These are phyloP conservation scores for Pangasius djambal DNA, from an alignment of 2,797 vertebrate genomes.

Conservation along the genomic window DNA sequence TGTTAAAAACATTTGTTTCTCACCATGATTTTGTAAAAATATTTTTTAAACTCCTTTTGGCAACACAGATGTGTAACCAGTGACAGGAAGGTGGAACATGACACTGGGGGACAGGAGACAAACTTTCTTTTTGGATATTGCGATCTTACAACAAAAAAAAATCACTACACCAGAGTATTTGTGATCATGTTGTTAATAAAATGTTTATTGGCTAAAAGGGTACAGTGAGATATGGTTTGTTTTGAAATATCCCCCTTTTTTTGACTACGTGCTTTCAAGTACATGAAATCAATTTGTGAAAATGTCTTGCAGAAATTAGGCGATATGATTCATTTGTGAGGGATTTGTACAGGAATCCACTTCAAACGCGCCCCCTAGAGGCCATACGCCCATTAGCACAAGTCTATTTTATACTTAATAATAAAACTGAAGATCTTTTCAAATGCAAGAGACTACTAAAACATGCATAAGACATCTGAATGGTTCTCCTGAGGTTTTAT, in stretches of 20 bases:
- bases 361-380: conserved; percentile 8
- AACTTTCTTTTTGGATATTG: conserved; percentile 78
- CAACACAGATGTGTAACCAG: conserved; percentile 76
- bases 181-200: conserved; percentile 97
- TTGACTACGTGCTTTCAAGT: conserved; percentile 79
- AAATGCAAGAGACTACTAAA: background rate
- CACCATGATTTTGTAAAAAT: conserved; percentile 66
- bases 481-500: background rate
- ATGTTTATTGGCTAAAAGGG: conserved; percentile 89
- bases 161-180: conserved; percentile 85
- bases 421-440: background rate
- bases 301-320: conserved; percentile 70
- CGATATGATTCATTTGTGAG: conserved; percentile 56
- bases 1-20: conserved; percentile 79
- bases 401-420: background rate
- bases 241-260: conserved; percentile 73
- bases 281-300: conserved; percentile 81
- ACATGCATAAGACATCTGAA: background rate
- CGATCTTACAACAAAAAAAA: conserved; percentile 70
- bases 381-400: background rate
- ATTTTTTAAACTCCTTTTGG: conserved; percentile 75
- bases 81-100: conserved; percentile 69
- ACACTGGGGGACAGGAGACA: conserved; percentile 71
- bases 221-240: conserved; percentile 75
- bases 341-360: background rate